Base-by-base conservation (phyloP, 2,888 invertebrate genomes). In the Panzeria rudis region DNA sequence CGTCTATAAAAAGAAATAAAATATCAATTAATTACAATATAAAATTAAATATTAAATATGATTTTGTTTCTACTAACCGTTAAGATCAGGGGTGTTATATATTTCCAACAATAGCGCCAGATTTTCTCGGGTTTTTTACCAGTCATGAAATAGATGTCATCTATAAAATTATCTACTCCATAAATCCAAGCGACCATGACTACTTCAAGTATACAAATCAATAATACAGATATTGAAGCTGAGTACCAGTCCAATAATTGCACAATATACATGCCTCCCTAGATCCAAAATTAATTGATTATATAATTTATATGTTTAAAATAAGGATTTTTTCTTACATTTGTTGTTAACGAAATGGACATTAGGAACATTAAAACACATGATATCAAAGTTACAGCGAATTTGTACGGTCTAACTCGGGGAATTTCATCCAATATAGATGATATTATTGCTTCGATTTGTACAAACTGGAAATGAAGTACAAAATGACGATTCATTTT, bases 211-310 rank as follows among this genome's bases (percentile, higher is more conserved):
- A 96, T 92, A 88, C 97, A 97, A 35, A 97, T 95, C 35, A 95
- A 92, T 23, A 97, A 95, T 0, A 97, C 95, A 64, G 96, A 95
- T 41, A 97, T 95, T 29, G 97, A 96, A 9, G 97, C 97, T 8
- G 97, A 96, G 91, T 98, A 98, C 93, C 96, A 95, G 90, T 98
- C 97, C 86, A 98, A 94, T 32, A 98, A 93, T 89, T 96, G 95
- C 68, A 98, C 93, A 81, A 97, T 94, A 90, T 96, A 98, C 93
- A 98, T 96, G 68, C 98, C 98, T 56, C 96, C 97, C 96, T 97
- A 89, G 7, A 50, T 32, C 17, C 0, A n/a, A 32, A 68, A 38
- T 2, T 17, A n/a, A 17, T 2, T 7, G 3, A 3, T 50, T 35
- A 20, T 25, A 41, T 69, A 23, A n/a, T 17, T 52, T 8, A 38